Conservation (phyloP, 2,113 vertebrate species). For the Ornithorhynchus anatinus region DNA sequence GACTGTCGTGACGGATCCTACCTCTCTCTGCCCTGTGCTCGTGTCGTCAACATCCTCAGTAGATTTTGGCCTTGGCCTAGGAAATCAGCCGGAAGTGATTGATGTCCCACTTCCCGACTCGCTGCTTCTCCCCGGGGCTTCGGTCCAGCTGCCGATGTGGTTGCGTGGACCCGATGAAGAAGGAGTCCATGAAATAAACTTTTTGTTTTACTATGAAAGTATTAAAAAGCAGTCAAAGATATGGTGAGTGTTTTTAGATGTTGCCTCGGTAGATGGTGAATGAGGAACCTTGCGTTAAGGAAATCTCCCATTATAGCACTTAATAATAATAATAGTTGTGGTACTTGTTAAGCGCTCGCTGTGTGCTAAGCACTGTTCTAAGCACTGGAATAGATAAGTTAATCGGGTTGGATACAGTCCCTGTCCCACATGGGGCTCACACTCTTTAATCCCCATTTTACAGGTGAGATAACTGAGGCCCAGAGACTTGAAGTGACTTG, state of each 20-base stretch:
- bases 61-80: conserved; percentile 76
- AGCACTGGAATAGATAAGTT: too few relatives aligned
- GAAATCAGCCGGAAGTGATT: conserved; percentile 74
- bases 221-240: conserved; percentile 83
- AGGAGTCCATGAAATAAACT: conserved; percentile 98
- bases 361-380: too few relatives aligned
- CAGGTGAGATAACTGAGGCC: too few relatives aligned
- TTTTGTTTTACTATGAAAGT: conserved; percentile 96
- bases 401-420: too few relatives aligned
- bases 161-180: conserved; percentile 93
- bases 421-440: too few relatives aligned
- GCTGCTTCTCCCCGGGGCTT: conserved; percentile 85
- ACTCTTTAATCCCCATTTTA: too few relatives aligned
- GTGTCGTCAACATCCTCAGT: conserved; percentile 77
- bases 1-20: conserved; percentile 78
- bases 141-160: conserved; percentile 93
- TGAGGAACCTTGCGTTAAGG: too few relatives aligned
- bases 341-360: too few relatives aligned
- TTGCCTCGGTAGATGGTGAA: too few relatives aligned
- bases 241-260: conserved; percentile 72
- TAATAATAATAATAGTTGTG: too few relatives aligned
- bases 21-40: conserved; percentile 67
- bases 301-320: too few relatives aligned
- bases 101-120: conserved; percentile 83
- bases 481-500: too few relatives aligned